A percentile compares a stretch with the other conserved stretches of the same genome.
Conservation (phyloP, 2,113 vertebrate genomes). For the Corythornis cristatus region DNA sequence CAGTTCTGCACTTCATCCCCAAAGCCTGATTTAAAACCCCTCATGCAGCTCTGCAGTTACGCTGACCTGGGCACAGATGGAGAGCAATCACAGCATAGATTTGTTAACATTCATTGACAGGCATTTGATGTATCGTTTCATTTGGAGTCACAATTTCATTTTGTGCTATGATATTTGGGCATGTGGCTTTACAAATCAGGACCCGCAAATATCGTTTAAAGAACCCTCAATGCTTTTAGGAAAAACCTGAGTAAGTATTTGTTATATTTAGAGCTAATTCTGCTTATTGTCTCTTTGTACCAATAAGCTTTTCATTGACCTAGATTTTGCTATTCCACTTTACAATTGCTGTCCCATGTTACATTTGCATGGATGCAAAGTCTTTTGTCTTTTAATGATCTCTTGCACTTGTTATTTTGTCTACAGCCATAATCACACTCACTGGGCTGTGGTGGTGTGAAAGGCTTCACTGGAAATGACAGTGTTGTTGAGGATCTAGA, state of each 20-base stretch:
- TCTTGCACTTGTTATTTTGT: neutral
- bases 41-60: rapidly evolving
- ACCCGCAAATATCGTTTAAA: neutral
- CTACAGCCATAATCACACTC: neutral
- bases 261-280: slow-evolving; percentile 61
- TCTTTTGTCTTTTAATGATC: slow-evolving; percentile 25
- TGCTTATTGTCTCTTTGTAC: slow-evolving; percentile 29
- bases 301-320: slow-evolving; percentile 55
- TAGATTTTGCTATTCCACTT: slow-evolving; percentile 54
- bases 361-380: slow-evolving; percentile 11
- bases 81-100: rapidly evolving
- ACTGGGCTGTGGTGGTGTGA: neutral
- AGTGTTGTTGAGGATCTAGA: neutral
- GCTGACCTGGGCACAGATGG: rapidly evolving
- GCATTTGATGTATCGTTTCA: neutral
- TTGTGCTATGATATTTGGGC: neutral
- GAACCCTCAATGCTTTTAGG: neutral
- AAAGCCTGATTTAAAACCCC: neutral
- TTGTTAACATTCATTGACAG: rapidly evolving
- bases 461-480: neutral
- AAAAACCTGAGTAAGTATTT: slow-evolving; percentile 58
- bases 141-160: neutral
- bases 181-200: neutral
- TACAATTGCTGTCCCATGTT: slow-evolving; percentile 7
- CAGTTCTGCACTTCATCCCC: neutral